Evolutionary conservation across 2,113 vertebrate genomes (phyloP), one percentile per base, ranked within the genome.

Genomic region (Sapayoa aenigma): DNA sequence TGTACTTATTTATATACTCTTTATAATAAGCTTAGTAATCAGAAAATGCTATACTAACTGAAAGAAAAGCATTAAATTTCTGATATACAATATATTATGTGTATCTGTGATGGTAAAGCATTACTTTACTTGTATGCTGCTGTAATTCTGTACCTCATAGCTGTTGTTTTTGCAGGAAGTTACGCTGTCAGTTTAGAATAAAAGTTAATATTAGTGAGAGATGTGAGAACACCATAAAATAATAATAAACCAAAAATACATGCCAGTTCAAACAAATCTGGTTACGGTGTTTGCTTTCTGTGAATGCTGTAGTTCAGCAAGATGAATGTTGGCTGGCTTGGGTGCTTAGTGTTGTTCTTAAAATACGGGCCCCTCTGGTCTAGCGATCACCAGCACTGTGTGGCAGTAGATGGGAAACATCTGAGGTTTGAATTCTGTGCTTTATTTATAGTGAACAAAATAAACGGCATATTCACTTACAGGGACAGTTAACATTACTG

Each of bases 191-290:
- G 35, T 83, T 90, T 85, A 69, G 44, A 78, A 44, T 91, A 79
- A n/a, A 89, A 94, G 67, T 91, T 80, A 91, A 42, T 84, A 84
- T 86, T 90, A 62, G 83, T 62, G 53, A 71, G 46, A 82, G 67
- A 44, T 44, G 31, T 25, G 39, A 94, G 47, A 92, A 62, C 56
- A 59, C 50, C 2, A 2, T 77, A 80, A 88, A 84, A 67, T 52
- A 78, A 82, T 62, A 67, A 78, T 41, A 84, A 79, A 68, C 30
- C 9, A 55, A 56, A 85, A 90, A 72, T 33, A 31, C 8, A 10
- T 0, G 1, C 47, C 85, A 59, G 39, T 74, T 94, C 60, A 95
- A 90, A 92, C 65, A 80, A 69, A 87, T 67, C 21, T 52, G 35
- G 19, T 60, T 74, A 37, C 4, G 2, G n/a, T 50, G 65, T 87